Base-by-base conservation (phyloP, 2,888 invertebrate genomes). In the Hydrotaea diabolus region DNA sequence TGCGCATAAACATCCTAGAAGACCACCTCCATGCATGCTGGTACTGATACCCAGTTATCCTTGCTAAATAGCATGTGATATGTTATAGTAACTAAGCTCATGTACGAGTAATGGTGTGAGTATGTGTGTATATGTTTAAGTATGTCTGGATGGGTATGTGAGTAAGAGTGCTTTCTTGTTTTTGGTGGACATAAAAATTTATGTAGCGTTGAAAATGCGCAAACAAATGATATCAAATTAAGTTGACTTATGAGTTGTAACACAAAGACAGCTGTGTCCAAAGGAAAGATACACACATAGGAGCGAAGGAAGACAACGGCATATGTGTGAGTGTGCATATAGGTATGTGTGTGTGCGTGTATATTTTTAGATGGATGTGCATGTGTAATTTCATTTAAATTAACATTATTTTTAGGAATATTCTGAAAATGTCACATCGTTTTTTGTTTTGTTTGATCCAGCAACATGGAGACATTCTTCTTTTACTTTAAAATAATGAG, bases 231-330 rank as follows among this genome's bases (percentile, higher is more conserved):
- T 87, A 86, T 83, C 86, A 88, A 89, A 91, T 91, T 90, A 91
- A 91, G 88, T 88, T 90, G 90, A 89, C 90, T 90, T 90, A 91
- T 91, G 91, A 90, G 88, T 89, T 90, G 90, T 90, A 90, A 90
- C 90, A 89, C 88, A 88, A 88, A 88, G 88, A 88, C 90, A 88
- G 87, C 88, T 88, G 88, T 80, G 88, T 84, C 85, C 86, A 75
- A 75, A 57, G 53, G n/a, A 36, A 39, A 39, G 11, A 39, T 13
- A 39, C 39, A 39, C 39, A 71, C 80, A 72, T 36, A 43, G 15
- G 55, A 81, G 13, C 66, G 64, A 64, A 43, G 19, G 39, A 69
- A 83, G 72, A 79, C 23, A 23, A 59, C 2, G 2, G 62, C 4
- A 21, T 62, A 62, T 76, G 78, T 74, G 86, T 66, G n/a, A 39